Evolutionary conservation across 2,797 vertebrate species (phyloP).

Genomic region (Diplodus puntazzo): DNA sequence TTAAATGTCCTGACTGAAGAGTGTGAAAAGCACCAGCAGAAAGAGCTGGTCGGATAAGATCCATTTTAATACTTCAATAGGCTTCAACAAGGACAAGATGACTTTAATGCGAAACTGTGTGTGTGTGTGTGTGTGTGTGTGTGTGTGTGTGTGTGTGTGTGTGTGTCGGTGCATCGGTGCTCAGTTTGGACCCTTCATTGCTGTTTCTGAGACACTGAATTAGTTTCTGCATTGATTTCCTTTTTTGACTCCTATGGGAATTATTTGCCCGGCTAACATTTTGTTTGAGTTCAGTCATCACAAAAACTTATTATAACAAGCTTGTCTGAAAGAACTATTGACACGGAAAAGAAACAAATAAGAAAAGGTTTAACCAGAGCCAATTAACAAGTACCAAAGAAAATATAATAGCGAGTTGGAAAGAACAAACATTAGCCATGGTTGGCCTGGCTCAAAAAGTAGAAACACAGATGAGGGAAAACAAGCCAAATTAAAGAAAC

Average conservation of each 20-base stretch:
- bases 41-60: not conserved
- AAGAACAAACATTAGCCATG: not conserved
- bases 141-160: too few relatives aligned
- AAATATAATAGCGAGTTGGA: not conserved
- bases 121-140: too few relatives aligned
- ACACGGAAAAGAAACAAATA: not conserved
- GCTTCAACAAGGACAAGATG: not conserved
- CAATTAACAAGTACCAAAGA: not conserved
- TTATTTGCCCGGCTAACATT: conserved; percentile 13
- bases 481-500: not conserved
- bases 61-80: not conserved
- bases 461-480: not conserved
- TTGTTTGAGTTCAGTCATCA: conserved; percentile 14
- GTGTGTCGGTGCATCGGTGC: too few relatives aligned
- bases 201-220: not conserved
- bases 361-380: not conserved
- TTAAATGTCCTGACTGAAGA: not conserved
- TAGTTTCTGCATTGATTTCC: conserved; percentile 6
- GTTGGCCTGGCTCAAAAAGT: not conserved
- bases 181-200: not conserved
- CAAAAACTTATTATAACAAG: not conserved
- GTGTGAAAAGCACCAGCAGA: not conserved
- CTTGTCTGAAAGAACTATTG: not conserved
- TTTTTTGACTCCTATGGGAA: not conserved
- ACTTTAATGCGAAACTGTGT: not conserved